Evolutionary conservation across 2,888 invertebrate species (phyloP).

Genomic region (Eurois occulta): DNA sequence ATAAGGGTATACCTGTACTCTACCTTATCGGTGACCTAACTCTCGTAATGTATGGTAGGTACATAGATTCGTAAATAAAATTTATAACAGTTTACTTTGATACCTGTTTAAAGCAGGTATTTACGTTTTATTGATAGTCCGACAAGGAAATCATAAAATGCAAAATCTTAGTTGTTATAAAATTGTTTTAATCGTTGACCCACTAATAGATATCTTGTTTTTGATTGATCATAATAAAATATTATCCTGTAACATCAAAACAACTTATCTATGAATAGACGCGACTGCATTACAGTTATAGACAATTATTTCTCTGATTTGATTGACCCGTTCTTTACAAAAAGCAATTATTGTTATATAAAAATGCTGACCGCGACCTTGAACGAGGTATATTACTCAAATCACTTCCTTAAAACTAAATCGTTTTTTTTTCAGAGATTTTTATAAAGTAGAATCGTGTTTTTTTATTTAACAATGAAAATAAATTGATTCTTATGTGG

Average conservation of each 20-base stretch:
- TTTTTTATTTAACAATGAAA: slow-evolving; percentile 39
- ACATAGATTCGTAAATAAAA: no score
- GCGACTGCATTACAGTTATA: slow-evolving; percentile 26
- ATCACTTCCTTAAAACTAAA: slow-evolving; percentile 69
- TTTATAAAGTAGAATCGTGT: slow-evolving; percentile 17
- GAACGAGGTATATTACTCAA: slow-evolving; percentile 58
- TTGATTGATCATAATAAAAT: slow-evolving; percentile 24
- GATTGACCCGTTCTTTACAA: slow-evolving; percentile 41
- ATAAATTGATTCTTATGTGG: slow-evolving; percentile 51
- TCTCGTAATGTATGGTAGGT: no score
- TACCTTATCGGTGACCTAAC: no score
- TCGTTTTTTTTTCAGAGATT: slow-evolving; percentile 62
- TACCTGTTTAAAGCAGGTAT: not conserved
- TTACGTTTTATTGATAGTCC: not conserved
- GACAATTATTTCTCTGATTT: slow-evolving; percentile 43
- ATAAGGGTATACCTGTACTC: no score
- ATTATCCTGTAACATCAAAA: slow-evolving; percentile 14
- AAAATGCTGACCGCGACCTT: slow-evolving; percentile 51
- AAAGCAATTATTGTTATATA: slow-evolving; percentile 64
- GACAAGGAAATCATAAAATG: slow-evolving; percentile 10
- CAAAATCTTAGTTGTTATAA: not conserved
- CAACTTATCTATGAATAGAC: slow-evolving; percentile 36
- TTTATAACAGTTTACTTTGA: not conserved
- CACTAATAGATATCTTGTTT: slow-evolving; percentile 14
- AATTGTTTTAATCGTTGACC: slow-evolving; percentile 17